Percentiles rank a stretch among this genome's conserved stretches.
These are phyloP conservation scores for Astyanax mexicanus DNA, from an alignment of 2,797 vertebrate species.

Conservation along the genomic window DNA sequence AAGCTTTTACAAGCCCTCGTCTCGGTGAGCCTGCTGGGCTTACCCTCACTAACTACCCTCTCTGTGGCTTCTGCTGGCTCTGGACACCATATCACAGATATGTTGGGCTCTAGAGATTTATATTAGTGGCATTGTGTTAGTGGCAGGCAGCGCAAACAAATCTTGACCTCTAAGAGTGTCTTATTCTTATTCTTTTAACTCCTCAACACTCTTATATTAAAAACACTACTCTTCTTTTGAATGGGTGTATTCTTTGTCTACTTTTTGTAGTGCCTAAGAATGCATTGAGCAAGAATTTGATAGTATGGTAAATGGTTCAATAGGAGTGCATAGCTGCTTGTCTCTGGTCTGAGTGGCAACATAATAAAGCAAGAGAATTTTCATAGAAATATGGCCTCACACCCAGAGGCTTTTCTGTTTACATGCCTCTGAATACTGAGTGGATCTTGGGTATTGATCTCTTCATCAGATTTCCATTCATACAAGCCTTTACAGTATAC, in stretches of 20 bases:
- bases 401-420: constrained; percentile 4
- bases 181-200: too few species aligned
- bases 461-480: not conserved
- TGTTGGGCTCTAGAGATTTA: not conserved
- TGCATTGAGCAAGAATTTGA: not conserved
- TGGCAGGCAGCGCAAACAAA: not conserved
- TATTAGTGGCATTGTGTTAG: too few species aligned
- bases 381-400: constrained; percentile 6
- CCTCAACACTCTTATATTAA: not conserved
- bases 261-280: not conserved
- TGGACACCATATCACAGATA: not conserved
- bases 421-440: constrained; percentile 2
- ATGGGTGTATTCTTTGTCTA: not conserved
- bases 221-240: not conserved
- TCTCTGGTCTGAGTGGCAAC: not conserved
- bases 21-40: not conserved
- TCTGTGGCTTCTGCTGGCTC: not conserved
- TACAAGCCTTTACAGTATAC: not conserved
- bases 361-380: not conserved
- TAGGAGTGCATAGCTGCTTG: not conserved
- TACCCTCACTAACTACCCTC: not conserved
- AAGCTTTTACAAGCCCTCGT: constrained; percentile 8
- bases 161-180: not conserved
- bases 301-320: not conserved
- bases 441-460: constrained; percentile 3